Evolutionary conservation across 2,888 invertebrate species (phyloP).

Genomic region (Lasioglossum marginatum): DNA sequence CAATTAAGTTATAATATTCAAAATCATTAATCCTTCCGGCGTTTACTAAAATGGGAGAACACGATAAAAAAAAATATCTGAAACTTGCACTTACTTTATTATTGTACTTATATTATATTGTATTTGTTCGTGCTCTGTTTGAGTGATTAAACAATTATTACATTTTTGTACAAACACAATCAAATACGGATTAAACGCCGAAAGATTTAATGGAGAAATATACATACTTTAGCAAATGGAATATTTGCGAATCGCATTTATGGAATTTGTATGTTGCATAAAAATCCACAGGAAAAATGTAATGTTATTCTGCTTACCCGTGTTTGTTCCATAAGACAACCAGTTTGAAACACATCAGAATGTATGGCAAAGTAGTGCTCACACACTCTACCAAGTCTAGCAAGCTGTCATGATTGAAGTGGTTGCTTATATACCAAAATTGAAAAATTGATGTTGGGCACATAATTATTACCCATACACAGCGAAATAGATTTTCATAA

Average conservation of each 20-base stretch:
- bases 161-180: too few species aligned
- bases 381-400: slow-evolving; percentile 52
- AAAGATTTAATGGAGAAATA: not conserved
- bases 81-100: too few species aligned
- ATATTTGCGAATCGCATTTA: not conserved
- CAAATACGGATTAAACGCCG: not conserved
- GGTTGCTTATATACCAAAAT: slow-evolving; percentile 46
- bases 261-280: not conserved
- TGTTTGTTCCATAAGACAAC: slow-evolving; percentile 53
- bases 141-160: too few species aligned
- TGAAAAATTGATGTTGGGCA: slow-evolving; percentile 46
- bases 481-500: slow-evolving; percentile 28
- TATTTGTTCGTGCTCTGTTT: too few species aligned
- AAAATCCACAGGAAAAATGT: not conserved
- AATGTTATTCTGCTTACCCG: slow-evolving; percentile 42
- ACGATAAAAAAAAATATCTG: not conserved
- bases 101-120: not conserved
- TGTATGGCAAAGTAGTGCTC: slow-evolving; percentile 55
- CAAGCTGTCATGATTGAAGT: slow-evolving; percentile 30
- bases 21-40: not conserved
- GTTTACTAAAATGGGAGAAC: not conserved
- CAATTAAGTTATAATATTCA: not conserved
- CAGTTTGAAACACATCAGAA: slow-evolving; percentile 49
- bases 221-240: too few species aligned
- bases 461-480: slow-evolving; percentile 50